Base-by-base conservation (phyloP, 1,140 invertebrate species). In the Lasaia peninsularis region DNA sequence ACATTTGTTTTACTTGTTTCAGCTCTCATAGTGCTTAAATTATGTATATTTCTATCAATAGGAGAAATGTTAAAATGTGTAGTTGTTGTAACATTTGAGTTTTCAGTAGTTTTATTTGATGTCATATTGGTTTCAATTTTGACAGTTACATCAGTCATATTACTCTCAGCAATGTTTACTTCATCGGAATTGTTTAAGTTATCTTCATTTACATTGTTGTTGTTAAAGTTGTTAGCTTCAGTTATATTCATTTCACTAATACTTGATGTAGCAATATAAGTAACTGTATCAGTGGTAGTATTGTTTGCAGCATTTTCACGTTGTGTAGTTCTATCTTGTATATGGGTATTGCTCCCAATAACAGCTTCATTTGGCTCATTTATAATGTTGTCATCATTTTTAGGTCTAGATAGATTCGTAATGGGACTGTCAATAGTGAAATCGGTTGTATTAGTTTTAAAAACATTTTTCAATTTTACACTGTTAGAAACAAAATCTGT, bases 381-480 rank as follows among this genome's bases (percentile, higher is more conserved):
- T 40, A 9, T 18, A 40, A 16, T 16, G 35, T 9, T 16, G 8
- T 8, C 2, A 7, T 2, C 12, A 37, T 14, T 37, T 2, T 37
- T 12, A 12, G 35, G 12, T 14, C 14, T 14, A 1, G 35, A 37
- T 37, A 37, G 5, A 37, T 40, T 18, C 16, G 16, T 10, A 40
- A 2, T 18, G 9, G 14, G 37, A 1, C 1, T 9, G 2, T 5
- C 16, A 8, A 2, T 18, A 8, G 14, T 9, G 7, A 7, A 16
- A 10, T 16, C 8, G 2, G 37, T 40, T 10, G 10, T 16, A 40
- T 40, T 40, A 16, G 16, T 7, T 40, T 40, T 40, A 40, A 14
- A 40, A 40, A 40, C 16, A 18, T 40, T 14, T 10, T 16, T 44
- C 20, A 44, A 44, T 20, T 44, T 44, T 44, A 44, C 40, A 44